Evolutionary conservation across 2,797 vertebrate genomes (phyloP).

Genomic region (Channallabes apus): DNA sequence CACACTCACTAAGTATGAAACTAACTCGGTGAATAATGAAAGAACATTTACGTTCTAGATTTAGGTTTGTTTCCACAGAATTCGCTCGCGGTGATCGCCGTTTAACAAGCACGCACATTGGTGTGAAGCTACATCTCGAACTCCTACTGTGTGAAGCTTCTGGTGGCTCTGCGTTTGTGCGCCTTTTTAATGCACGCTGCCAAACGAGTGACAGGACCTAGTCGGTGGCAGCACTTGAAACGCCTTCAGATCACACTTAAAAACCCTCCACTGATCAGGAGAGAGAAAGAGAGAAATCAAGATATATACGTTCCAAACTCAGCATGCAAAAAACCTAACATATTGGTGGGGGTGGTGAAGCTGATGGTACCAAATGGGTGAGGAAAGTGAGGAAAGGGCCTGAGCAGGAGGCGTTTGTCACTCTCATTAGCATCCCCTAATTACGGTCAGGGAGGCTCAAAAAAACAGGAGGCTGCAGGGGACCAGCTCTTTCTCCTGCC

Average conservation of each 20-base stretch:
- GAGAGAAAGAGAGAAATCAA: slow-evolving; percentile 12
- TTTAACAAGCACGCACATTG: not conserved
- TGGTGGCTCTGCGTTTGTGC: slow-evolving; percentile 21
- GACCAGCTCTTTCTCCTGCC: slow-evolving; percentile 22
- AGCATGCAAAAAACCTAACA: slow-evolving; percentile 3
- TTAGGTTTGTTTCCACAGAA: not conserved
- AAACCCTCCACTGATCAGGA: slow-evolving; percentile 13
- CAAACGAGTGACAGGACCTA: slow-evolving; percentile 47
- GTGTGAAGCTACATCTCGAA: not conserved
- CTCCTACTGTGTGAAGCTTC: slow-evolving; percentile 31
- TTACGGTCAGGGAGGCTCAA: slow-evolving; percentile 32
- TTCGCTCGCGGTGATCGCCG: not conserved
- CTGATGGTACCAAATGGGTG: slow-evolving; percentile 28
- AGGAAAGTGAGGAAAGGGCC: slow-evolving; percentile 39
- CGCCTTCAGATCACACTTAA: slow-evolving; percentile 41
- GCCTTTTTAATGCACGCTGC: slow-evolving; percentile 43
- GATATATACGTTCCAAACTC: slow-evolving; percentile 17
- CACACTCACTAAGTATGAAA: not conserved
- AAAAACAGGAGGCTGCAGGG: slow-evolving; percentile 18
- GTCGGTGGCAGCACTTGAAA: slow-evolving; percentile 42
- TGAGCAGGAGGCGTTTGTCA: slow-evolving; percentile 30
- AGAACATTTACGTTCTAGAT: not conserved
- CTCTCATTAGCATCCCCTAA: slow-evolving; percentile 51
- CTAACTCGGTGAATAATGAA: not conserved
- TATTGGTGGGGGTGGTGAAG: slow-evolving; percentile 34